phyloP scores from a whole-genome alignment of 2,888 invertebrate genomes.

The Trichopria drosophilae region DNA sequence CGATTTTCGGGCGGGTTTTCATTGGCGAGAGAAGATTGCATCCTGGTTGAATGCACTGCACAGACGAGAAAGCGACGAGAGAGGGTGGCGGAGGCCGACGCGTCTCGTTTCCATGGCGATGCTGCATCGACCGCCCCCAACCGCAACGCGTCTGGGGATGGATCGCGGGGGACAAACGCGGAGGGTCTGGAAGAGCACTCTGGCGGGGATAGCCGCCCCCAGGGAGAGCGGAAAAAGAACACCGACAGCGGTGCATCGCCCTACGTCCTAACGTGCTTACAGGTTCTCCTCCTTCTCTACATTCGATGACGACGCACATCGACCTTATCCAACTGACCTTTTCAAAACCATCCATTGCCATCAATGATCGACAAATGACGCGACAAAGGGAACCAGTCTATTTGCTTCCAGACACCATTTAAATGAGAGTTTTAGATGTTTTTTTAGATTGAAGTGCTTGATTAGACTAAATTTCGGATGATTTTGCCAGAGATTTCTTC shows the following conservation, averaged over 20 bases:
- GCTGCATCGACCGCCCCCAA: constrained; percentile 61
- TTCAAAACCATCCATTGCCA: too few species aligned
- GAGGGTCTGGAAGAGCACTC: constrained; percentile 31
- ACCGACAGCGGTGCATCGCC: constrained; percentile 51
- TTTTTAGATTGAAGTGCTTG: too few species aligned
- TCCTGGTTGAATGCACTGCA: constrained; percentile 56
- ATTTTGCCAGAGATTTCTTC: too few species aligned
- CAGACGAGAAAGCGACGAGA: constrained; percentile 59
- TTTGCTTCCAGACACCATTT: too few species aligned
- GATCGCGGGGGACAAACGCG: constrained; percentile 30
- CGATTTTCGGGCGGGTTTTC: constrained; percentile 37
- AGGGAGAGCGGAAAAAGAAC: too few species aligned
- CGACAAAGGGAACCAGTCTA: too few species aligned
- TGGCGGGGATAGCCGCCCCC: constrained; percentile 41
- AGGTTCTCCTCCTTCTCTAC: too few species aligned
- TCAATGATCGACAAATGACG: too few species aligned
- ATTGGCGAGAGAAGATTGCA: constrained; percentile 51
- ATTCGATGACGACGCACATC: too few species aligned
- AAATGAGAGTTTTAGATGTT: too few species aligned
- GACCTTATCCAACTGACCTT: too few species aligned
- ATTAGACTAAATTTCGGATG: too few species aligned
- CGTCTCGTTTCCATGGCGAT: constrained; percentile 61
- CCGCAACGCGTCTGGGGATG: constrained; percentile 43
- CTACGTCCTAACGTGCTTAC: constrained; percentile 35
- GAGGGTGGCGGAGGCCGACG: constrained; percentile 65